Evolutionary conservation across 2,797 vertebrate species (phyloP), one percentile per base, ranked within the genome.

Genomic region (Acomys russatus): DNA sequence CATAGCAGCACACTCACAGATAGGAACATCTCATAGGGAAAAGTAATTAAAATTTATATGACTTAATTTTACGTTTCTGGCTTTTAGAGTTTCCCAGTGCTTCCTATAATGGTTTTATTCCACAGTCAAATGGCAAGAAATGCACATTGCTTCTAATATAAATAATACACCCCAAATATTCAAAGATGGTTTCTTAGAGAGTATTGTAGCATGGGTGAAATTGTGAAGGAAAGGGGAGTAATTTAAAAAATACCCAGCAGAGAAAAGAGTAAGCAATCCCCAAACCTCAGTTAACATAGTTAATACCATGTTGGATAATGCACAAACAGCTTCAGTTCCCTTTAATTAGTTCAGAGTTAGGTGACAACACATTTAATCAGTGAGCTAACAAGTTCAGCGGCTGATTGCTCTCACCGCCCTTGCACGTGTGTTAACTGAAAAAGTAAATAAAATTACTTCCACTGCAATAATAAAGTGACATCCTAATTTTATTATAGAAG

Each of bases 361-460:
- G 98, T 97, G 98, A 98, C 98, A 98, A 98, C 97, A 96, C 98
- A 98, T 98, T 98, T 98, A 98, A 98, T 99, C 98, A 98, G 98
- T 11, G 86, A 97, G 86, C 96, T 98, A 98, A 98, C 98, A 98
- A 98, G 98, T 98, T 94, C 91, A 95, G 96, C 14, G 49, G 86
- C 97, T 98, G 98, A 98, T 98, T 98, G 96, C 97, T 98, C 92
- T 97, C 63, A 30, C 94, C 30, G 5, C 51, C 51, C 88, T 20
- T 68, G 87, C 10, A 30, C 78, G 94, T 94, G 70, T 97, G 96
- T 97, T 95, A 97, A 96, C 96, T 96, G 97, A 95, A 98, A 98
- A 97, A 97, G 97, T 98, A 98, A 98, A 98, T 98, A 98, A 98
- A 98, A 98, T 98, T 98, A 98, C 97, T 97, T 98, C 92, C 92